phyloP scores from a whole-genome alignment of 2,797 vertebrate species.

The Gadopsis bispinosus region DNA sequence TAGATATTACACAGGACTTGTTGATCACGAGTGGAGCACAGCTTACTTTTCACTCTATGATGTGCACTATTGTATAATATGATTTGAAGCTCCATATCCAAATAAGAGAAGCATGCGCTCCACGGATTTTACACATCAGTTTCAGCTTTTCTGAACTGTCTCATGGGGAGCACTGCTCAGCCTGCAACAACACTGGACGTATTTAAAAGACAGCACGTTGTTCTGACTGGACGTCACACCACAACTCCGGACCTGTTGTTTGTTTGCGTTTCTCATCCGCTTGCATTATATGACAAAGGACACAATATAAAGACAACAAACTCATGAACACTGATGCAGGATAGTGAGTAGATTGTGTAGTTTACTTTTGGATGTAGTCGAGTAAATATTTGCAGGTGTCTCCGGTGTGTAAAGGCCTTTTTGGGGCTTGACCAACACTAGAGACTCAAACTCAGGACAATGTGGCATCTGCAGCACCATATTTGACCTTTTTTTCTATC shows the following conservation, averaged over 20 bases:
- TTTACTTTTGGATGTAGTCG: too few species aligned
- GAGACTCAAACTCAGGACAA: neutral
- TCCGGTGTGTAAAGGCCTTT: neutral
- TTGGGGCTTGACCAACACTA: neutral
- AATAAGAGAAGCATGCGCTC: neutral
- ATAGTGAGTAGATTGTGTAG: too few species aligned
- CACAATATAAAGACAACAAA: too few species aligned
- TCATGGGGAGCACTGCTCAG: neutral
- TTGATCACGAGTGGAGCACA: slow-evolving; percentile 18
- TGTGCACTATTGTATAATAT: neutral
- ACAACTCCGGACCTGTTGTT: too few species aligned
- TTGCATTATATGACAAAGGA: too few species aligned
- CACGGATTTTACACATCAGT: slow-evolving; percentile 8
- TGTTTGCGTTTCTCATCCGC: too few species aligned
- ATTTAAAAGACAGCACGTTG: too few species aligned
- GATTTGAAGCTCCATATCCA: neutral
- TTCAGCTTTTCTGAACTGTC: neutral
- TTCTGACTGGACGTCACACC: too few species aligned
- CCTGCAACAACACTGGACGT: neutral
- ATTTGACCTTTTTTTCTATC: neutral
- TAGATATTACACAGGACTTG: slow-evolving; percentile 15
- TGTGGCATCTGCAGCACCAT: neutral
- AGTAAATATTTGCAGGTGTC: too few species aligned
- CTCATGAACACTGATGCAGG: too few species aligned
- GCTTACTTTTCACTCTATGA: neutral